Conservation (phyloP, 1,140 invertebrate species). For the Drosophila mayri region DNA sequence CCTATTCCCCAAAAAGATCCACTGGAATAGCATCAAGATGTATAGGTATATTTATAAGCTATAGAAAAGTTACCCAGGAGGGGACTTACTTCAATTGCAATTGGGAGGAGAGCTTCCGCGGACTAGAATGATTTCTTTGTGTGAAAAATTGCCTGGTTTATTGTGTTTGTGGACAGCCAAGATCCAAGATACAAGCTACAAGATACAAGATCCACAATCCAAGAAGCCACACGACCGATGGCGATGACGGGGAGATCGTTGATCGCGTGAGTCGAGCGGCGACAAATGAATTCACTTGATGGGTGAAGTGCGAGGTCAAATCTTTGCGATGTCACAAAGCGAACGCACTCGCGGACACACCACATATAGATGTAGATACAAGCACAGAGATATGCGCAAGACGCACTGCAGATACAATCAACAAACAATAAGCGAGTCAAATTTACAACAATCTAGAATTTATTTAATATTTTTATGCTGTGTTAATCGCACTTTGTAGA, state of each 20-base stretch:
- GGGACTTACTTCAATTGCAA: constrained; percentile 59
- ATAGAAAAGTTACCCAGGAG: not conserved
- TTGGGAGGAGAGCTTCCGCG: constrained; percentile 52
- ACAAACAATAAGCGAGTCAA: constrained; percentile 44
- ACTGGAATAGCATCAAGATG: constrained; percentile 14
- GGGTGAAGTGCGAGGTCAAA: constrained; percentile 83
- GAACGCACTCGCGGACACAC: constrained; percentile 52
- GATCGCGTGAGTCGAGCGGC: constrained; percentile 44
- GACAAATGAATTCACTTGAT: constrained; percentile 76
- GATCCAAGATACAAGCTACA: constrained; percentile 14
- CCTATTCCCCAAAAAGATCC: constrained; percentile 8
- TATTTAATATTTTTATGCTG: not conserved
- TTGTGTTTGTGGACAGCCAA: constrained; percentile 3
- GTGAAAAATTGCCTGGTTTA: constrained; percentile 66
- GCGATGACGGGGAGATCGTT: constrained; percentile 30
- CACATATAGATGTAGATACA: constrained; percentile 22
- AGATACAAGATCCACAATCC: constrained; percentile 7
- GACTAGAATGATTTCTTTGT: constrained; percentile 76
- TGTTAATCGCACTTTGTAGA: not conserved
- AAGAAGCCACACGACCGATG: constrained; percentile 34
- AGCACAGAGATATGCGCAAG: constrained; percentile 15
- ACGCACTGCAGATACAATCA: constrained; percentile 47
- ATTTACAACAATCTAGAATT: constrained; percentile 11
- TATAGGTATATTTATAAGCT: not conserved
- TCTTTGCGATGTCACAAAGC: constrained; percentile 71